phyloP scores from a whole-genome alignment of 2,888 invertebrate genomes.

The Digitonthophagus gazella region DNA sequence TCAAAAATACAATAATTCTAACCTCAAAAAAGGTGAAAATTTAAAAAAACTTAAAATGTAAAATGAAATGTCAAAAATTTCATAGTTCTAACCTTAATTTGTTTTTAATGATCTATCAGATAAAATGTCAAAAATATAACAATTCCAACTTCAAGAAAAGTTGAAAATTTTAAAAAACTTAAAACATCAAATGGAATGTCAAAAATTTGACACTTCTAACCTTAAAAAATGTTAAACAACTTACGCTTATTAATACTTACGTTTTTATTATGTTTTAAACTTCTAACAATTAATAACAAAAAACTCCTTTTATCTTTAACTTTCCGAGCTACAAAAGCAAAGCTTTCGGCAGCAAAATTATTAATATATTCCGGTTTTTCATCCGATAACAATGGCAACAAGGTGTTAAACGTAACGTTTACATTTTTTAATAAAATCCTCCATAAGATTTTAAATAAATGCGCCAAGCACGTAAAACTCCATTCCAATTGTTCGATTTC shows the following conservation, averaged over 20 bases:
- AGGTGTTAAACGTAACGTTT: constrained; percentile 65
- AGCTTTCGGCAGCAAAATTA: constrained; percentile 94
- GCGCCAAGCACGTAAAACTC: constrained; percentile 81
- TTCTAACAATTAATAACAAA: constrained; percentile 65
- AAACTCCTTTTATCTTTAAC: constrained; percentile 77
- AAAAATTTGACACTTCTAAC: not conserved
- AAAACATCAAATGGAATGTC: too few species aligned
- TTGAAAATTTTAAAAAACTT: too few species aligned
- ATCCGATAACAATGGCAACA: constrained; percentile 75
- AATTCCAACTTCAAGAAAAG: too few species aligned
- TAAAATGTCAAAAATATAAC: too few species aligned
- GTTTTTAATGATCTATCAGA: not conserved
- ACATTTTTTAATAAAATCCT: constrained; percentile 79
- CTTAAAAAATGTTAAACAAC: not conserved
- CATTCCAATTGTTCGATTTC: constrained; percentile 84
- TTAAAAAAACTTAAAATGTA: too few species aligned
- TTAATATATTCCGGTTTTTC: constrained; percentile 80
- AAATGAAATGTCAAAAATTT: too few species aligned
- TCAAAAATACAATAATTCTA: too few species aligned
- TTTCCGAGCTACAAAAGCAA: constrained; percentile 91
- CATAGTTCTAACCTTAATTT: not conserved
- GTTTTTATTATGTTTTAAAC: constrained; percentile 65
- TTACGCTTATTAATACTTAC: constrained; percentile 53
- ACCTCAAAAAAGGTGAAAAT: too few species aligned
- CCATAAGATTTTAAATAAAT: constrained; percentile 87